Conservation (phyloP, 2,888 invertebrate species). For the Agrochola circellaris region DNA sequence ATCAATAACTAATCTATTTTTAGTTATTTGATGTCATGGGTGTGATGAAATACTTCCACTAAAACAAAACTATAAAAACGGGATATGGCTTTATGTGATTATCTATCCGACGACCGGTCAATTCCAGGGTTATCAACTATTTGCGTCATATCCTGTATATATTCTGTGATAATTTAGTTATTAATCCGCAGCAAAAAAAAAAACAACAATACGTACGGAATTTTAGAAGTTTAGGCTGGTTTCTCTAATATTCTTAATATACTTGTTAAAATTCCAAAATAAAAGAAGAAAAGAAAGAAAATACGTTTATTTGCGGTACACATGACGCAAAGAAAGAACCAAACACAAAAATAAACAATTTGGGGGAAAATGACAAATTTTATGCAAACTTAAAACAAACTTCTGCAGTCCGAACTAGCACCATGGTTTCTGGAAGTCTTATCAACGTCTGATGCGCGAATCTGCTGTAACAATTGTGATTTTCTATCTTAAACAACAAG, state of each 20-base stretch:
- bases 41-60: constrained; percentile 7
- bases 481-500: not conserved
- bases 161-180: constrained; percentile 17
- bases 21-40: not conserved
- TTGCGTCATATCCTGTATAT: constrained; percentile 36
- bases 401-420: too few relatives aligned
- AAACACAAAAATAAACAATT: too few relatives aligned
- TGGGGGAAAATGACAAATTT: too few relatives aligned
- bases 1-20: constrained; percentile 5
- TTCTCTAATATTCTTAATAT: too few relatives aligned
- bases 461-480: not conserved
- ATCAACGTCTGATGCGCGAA: too few relatives aligned
- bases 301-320: too few relatives aligned
- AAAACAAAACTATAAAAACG: constrained; percentile 20
- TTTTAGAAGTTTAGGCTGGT: not conserved
- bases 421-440: too few relatives aligned
- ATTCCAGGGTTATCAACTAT: constrained; percentile 12
- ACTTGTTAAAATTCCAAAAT: too few relatives aligned
- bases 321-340: too few relatives aligned
- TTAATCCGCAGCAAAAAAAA: not conserved
- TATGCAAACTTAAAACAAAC: too few relatives aligned
- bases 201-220: not conserved
- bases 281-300: too few relatives aligned
- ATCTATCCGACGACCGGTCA: not conserved
- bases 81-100: constrained; percentile 9